Percentiles rank a stretch among this genome's conserved stretches.
Conservation (phyloP, 2,888 invertebrate species). For the Chydorus sphaericus region DNA sequence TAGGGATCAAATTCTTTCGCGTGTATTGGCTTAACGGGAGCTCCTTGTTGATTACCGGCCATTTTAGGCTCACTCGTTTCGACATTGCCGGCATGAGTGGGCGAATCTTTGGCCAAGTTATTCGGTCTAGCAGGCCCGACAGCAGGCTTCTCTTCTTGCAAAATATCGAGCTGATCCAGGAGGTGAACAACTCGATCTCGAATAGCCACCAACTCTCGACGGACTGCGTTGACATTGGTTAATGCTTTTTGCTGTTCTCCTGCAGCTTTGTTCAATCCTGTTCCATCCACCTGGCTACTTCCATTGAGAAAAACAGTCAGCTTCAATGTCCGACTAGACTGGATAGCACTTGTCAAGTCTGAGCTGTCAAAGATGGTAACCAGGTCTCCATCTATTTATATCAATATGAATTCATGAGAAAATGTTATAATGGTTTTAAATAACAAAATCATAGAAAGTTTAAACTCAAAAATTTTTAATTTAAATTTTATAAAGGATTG, state of each 20-base stretch:
- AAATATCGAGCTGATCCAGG: slow-evolving; percentile 37
- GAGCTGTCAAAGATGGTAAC: slow-evolving; percentile 54
- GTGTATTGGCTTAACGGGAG: slow-evolving; percentile 20
- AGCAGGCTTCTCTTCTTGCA: slow-evolving; percentile 25
- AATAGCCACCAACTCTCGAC: slow-evolving; percentile 35
- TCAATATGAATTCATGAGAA: neutral
- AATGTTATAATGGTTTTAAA: neutral
- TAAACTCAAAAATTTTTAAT: too few relatives aligned
- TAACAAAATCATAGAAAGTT: neutral
- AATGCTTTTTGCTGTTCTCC: neutral
- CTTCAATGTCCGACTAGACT: slow-evolving; percentile 47
- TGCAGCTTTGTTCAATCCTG: neutral
- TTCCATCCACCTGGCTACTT: too few relatives aligned
- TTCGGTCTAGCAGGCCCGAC: too few relatives aligned
- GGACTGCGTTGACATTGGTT: slow-evolving; percentile 31
- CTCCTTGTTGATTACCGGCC: too few relatives aligned
- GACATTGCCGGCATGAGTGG: slow-evolving; percentile 10
- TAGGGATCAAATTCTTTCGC: slow-evolving; percentile 45
- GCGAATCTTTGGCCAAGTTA: slow-evolving; percentile 10
- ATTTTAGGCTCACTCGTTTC: slow-evolving; percentile 17
- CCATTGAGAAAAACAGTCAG: slow-evolving; percentile 39
- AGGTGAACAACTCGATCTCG: slow-evolving; percentile 43
- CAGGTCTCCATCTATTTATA: slow-evolving; percentile 46
- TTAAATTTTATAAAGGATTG: neutral
- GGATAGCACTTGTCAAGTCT: slow-evolving; percentile 51